phyloP scores from a whole-genome alignment of 2,797 vertebrate genomes.

The Pipistrellus pygmaeus region DNA sequence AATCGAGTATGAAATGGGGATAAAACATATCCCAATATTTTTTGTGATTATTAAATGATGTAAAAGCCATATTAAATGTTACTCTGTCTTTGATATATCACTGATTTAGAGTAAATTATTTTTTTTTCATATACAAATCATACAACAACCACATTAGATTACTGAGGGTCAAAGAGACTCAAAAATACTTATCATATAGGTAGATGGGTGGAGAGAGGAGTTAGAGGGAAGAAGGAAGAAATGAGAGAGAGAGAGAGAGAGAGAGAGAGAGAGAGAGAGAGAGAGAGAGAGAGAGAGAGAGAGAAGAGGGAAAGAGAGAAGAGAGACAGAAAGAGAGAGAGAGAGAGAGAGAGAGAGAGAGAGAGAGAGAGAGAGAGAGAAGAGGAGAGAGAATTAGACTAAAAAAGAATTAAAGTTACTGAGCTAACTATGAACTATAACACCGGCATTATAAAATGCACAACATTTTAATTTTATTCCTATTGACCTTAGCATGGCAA shows the following conservation, averaged over 20 bases:
- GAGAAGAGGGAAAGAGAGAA: background rate
- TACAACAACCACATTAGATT: background rate
- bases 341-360: too few relatives aligned
- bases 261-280: background rate
- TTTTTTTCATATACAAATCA: background rate
- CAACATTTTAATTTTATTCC: background rate
- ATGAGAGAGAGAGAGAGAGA: too few relatives aligned
- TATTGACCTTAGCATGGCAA: background rate
- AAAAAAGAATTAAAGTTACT: background rate
- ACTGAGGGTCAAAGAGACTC: background rate
- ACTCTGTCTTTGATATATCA: background rate
- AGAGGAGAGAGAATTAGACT: background rate
- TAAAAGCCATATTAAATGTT: background rate
- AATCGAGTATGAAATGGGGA: background rate
- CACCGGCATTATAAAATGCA: background rate
- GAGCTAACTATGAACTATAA: background rate
- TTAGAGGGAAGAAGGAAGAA: background rate
- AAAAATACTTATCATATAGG: background rate
- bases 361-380: background rate
- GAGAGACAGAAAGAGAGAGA: too few relatives aligned
- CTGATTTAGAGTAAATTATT: slow-evolving; percentile 26
- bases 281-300: background rate
- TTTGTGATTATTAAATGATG: background rate
- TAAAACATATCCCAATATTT: background rate
- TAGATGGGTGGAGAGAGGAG: background rate